Evolutionary conservation across 2,797 vertebrate genomes (phyloP).

Genomic region (Strix occidentalis): DNA sequence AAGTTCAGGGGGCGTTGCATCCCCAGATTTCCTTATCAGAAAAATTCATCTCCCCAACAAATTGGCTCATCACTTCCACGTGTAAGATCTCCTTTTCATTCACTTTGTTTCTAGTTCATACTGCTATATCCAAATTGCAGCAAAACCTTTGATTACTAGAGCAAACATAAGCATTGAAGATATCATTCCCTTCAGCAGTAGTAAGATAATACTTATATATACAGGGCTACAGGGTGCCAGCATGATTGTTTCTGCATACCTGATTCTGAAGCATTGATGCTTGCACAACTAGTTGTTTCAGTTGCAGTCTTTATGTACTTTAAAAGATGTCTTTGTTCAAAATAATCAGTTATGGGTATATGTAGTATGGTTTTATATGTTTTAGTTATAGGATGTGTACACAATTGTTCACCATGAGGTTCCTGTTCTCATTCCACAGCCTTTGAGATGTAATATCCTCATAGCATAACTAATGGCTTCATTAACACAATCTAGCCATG

Average conservation of each 20-base stretch:
- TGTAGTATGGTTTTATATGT: background rate
- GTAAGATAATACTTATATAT: background rate
- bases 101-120: background rate
- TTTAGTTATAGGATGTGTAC: background rate
- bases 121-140: background rate
- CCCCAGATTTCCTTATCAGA: background rate
- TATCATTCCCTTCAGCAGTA: background rate
- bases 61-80: background rate
- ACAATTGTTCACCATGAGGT: background rate
- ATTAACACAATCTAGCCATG: background rate
- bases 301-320: background rate
- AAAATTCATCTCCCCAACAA: rapidly evolving
- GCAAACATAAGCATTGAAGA: background rate
- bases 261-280: background rate
- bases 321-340: background rate
- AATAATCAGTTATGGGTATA: background rate
- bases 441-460: background rate
- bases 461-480: background rate
- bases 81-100: background rate
- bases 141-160: background rate
- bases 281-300: background rate
- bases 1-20: background rate
- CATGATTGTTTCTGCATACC: background rate
- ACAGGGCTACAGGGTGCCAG: background rate
- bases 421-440: background rate